Evolutionary conservation across 2,888 invertebrate genomes (phyloP).

Genomic region (Pardosa pseudoannulata): DNA sequence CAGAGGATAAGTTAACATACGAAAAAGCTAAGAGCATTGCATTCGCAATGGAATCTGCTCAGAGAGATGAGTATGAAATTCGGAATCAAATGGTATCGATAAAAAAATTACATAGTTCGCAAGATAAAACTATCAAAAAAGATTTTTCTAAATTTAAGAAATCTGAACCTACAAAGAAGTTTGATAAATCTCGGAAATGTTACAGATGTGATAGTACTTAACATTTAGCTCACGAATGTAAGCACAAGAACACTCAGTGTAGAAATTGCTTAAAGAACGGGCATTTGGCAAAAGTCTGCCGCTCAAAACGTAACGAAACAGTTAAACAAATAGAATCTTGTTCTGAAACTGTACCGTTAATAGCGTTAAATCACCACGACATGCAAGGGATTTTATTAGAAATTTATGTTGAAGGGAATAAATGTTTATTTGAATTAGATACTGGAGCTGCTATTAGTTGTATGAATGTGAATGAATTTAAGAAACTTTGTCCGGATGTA

Average conservation of each 20-base stretch:
- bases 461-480: slow-evolving; percentile 27
- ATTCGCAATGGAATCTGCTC: slow-evolving; percentile 54
- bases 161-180: slow-evolving; percentile 42
- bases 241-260: slow-evolving; percentile 54
- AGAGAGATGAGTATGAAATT: slow-evolving; percentile 53
- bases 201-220: slow-evolving; percentile 56
- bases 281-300: slow-evolving; percentile 55
- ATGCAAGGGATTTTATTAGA: slow-evolving; percentile 38
- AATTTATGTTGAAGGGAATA: slow-evolving; percentile 54
- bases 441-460: slow-evolving; percentile 41
- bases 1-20: slow-evolving; percentile 54
- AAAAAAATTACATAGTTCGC: slow-evolving; percentile 45
- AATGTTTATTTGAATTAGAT: slow-evolving; percentile 41
- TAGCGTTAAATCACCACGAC: slow-evolving; percentile 14
- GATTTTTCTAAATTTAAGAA: slow-evolving; percentile 52
- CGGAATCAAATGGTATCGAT: slow-evolving; percentile 52
- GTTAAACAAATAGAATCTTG: slow-evolving; percentile 57
- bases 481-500: slow-evolving; percentile 48
- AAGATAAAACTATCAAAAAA: slow-evolving; percentile 43
- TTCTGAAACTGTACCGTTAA: slow-evolving; percentile 37
- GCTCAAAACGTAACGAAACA: slow-evolving; percentile 54
- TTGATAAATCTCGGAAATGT: slow-evolving; percentile 52
- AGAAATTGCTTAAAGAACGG: slow-evolving; percentile 53
- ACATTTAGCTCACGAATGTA: slow-evolving; percentile 55
- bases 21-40: slow-evolving; percentile 53